phyloP scores from a whole-genome alignment of 1,140 invertebrate species.

The Drosophila suzukii region DNA sequence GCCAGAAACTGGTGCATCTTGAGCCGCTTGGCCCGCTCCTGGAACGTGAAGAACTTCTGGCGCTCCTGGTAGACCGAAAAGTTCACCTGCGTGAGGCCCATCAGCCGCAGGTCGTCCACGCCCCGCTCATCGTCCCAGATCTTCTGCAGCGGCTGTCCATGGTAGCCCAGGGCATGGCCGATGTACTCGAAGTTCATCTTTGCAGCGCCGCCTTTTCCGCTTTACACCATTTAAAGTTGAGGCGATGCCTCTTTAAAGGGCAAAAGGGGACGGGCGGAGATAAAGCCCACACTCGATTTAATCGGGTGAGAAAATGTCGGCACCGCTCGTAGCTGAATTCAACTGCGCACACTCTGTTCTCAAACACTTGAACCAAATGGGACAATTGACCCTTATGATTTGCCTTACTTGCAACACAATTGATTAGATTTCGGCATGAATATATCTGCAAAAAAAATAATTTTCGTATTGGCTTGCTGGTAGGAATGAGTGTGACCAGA shows the following conservation, averaged over 20 bases:
- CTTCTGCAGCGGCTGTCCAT: slow-evolving; percentile 93
- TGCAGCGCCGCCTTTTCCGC: not conserved
- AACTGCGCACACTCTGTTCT: too few species aligned
- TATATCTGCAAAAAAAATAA: not conserved
- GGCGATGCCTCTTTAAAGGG: not conserved
- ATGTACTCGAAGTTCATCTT: slow-evolving; percentile 85
- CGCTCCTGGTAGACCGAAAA: slow-evolving; percentile 91
- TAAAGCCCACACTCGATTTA: not conserved
- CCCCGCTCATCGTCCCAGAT: slow-evolving; percentile 93
- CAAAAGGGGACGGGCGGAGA: not conserved
- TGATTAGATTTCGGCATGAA: not conserved
- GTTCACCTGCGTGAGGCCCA: slow-evolving; percentile 88
- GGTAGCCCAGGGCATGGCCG: slow-evolving; percentile 90
- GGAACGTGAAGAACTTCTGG: slow-evolving; percentile 91
- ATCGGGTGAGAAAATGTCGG: slow-evolving; percentile 2
- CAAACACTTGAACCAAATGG: not conserved
- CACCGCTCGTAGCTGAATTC: slow-evolving; percentile 4
- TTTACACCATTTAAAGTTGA: slow-evolving; percentile 9
- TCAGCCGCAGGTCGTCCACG: slow-evolving; percentile 88
- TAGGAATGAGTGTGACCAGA: not conserved
- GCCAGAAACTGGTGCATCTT: slow-evolving; percentile 93
- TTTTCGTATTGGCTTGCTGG: not conserved
- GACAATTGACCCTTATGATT: too few species aligned
- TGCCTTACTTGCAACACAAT: not conserved
- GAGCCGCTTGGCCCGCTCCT: slow-evolving; percentile 92